These are phyloP conservation scores for Gobio occitaniae DNA, from an alignment of 2,797 vertebrate genomes.

Conservation along the genomic window DNA sequence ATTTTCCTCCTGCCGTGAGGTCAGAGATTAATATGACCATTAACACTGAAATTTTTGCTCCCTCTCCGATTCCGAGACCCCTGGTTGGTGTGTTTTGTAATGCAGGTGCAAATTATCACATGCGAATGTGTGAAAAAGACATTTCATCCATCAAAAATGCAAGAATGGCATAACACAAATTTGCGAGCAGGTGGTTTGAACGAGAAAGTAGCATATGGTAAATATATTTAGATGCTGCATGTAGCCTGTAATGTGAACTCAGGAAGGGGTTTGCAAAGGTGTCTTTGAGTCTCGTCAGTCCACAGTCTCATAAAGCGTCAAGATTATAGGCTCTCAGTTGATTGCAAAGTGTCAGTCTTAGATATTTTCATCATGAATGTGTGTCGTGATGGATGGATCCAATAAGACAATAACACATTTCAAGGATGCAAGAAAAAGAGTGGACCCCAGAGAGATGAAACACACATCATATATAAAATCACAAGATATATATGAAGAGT, in stretches of 20 bases:
- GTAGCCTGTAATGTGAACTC: conserved; percentile 10
- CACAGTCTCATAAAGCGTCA: conserved; percentile 32
- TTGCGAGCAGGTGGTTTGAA: conserved; percentile 51
- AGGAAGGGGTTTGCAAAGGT: conserved; percentile 5
- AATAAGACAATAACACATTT: conserved; percentile 53
- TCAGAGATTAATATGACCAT: conserved; percentile 6
- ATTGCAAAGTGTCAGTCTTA: conserved; percentile 52
- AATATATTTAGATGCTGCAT: conserved; percentile 43
- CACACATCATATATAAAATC: background rate
- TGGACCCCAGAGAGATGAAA: conserved; percentile 24
- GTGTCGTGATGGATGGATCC: conserved; percentile 60
- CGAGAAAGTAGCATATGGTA: conserved; percentile 36
- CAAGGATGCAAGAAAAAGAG: conserved; percentile 42
- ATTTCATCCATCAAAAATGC: conserved; percentile 44
- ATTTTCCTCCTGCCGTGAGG: background rate
- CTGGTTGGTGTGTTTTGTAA: background rate
- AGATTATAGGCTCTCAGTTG: conserved; percentile 38
- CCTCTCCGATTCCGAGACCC: background rate
- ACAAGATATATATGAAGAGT: background rate
- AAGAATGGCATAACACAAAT: conserved; percentile 30
- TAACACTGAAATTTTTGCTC: background rate
- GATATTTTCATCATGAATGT: conserved; percentile 55
- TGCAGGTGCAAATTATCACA: conserved; percentile 15
- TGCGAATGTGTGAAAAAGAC: background rate
- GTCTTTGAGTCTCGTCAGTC: conserved; percentile 19